Conservation (phyloP, 2,888 invertebrate genomes). For the Pheosia gnoma region DNA sequence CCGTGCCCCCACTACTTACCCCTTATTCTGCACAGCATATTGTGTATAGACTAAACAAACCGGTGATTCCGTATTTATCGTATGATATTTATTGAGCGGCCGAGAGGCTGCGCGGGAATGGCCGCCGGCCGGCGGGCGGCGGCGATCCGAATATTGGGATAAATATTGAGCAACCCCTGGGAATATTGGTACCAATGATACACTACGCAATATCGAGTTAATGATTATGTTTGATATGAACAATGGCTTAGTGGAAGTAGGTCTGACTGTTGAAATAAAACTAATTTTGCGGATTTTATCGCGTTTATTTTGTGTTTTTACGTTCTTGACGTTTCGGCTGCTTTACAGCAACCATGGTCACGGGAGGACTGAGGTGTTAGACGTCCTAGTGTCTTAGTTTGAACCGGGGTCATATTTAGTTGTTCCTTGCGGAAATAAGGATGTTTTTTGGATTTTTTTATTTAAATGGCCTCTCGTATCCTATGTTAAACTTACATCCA, state of each 20-base stretch:
- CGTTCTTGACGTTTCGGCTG: too few relatives aligned
- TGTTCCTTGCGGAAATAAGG: too few relatives aligned
- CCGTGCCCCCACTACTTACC: too few relatives aligned
- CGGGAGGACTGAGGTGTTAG: too few relatives aligned
- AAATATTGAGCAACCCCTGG: background rate
- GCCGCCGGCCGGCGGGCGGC: background rate
- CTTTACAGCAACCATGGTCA: too few relatives aligned
- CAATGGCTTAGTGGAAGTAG: background rate
- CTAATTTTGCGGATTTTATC: too few relatives aligned
- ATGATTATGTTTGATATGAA: background rate
- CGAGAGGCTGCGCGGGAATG: background rate
- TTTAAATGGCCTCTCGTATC: too few relatives aligned
- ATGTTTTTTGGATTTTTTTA: too few relatives aligned
- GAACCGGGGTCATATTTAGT: too few relatives aligned
- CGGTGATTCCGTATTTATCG: background rate
- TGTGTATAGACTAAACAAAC: background rate
- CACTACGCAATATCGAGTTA: background rate
- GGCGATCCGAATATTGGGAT: constrained; percentile 1
- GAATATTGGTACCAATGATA: background rate
- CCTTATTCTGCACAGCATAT: background rate
- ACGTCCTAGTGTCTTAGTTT: too few relatives aligned
- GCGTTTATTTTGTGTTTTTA: too few relatives aligned
- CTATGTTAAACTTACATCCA: too few relatives aligned
- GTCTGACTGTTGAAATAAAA: constrained; percentile 63
- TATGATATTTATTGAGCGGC: background rate